phyloP scores from a whole-genome alignment of 2,888 invertebrate species.

The Maniola hyperantus region DNA sequence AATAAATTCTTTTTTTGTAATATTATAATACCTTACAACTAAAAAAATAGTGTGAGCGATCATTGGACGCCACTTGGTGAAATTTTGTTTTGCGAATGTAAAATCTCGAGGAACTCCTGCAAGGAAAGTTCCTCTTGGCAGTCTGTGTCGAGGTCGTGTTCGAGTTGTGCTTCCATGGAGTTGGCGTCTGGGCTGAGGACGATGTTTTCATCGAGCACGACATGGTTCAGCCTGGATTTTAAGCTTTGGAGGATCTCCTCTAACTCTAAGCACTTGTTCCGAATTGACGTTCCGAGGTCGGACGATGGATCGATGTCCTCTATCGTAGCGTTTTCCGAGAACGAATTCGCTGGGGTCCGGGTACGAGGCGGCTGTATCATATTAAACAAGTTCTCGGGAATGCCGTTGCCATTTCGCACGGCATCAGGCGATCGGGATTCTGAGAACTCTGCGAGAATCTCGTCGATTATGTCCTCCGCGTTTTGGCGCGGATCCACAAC shows the following conservation, averaged over 20 bases:
- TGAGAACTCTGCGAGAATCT: slow-evolving; percentile 76
- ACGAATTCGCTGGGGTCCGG: slow-evolving; percentile 74
- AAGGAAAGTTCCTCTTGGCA: slow-evolving; percentile 78
- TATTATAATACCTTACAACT: slow-evolving; percentile 48
- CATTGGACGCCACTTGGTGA: slow-evolving; percentile 65
- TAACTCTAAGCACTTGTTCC: slow-evolving; percentile 77
- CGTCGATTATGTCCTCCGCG: slow-evolving; percentile 77
- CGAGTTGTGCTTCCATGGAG: slow-evolving; percentile 75
- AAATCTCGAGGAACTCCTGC: slow-evolving; percentile 76
- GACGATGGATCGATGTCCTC: slow-evolving; percentile 79
- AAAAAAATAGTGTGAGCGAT: slow-evolving; percentile 50
- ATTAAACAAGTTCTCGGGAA: slow-evolving; percentile 67
- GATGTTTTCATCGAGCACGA: slow-evolving; percentile 77
- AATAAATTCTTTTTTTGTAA: slow-evolving; percentile 72
- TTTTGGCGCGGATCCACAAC: slow-evolving; percentile 73
- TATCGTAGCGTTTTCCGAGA: slow-evolving; percentile 70
- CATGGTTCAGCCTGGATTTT: slow-evolving; percentile 77
- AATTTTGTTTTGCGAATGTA: slow-evolving; percentile 76
- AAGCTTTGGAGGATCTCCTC: slow-evolving; percentile 79
- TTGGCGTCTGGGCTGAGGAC: slow-evolving; percentile 77
- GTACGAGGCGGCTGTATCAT: slow-evolving; percentile 76
- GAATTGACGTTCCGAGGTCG: slow-evolving; percentile 75
- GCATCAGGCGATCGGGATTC: slow-evolving; percentile 67
- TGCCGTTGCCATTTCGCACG: slow-evolving; percentile 62
- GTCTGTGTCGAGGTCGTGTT: slow-evolving; percentile 78